A percentile compares a stretch with the other conserved stretches of the same genome.
phyloP scores from a whole-genome alignment of 2,113 vertebrate genomes.

The Pogonocichla stellata region DNA sequence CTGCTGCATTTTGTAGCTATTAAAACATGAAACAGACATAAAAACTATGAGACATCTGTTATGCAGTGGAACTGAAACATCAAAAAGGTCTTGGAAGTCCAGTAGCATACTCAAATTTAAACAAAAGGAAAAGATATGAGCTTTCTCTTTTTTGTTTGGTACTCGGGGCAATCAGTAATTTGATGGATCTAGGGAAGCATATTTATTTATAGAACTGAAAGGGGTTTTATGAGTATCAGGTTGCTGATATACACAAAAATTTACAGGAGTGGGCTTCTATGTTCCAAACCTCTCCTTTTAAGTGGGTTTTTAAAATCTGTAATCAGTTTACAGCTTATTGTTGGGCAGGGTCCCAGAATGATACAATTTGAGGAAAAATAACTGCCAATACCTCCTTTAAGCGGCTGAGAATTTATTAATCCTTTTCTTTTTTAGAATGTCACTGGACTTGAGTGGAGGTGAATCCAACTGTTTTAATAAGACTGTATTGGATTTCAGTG shows the following conservation, averaged over 20 bases:
- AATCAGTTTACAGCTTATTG: neutral
- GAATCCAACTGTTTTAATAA: neutral
- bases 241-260: neutral
- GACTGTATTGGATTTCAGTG: neutral
- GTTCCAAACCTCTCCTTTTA: neutral
- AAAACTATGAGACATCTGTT: neutral
- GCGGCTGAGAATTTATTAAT: neutral
- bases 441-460: neutral
- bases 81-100: neutral
- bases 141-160: neutral
- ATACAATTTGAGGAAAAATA: neutral
- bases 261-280: neutral
- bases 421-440: neutral
- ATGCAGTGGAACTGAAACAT: neutral
- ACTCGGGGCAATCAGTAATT: neutral
- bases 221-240: neutral
- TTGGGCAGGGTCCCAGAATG: neutral
- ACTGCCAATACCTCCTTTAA: neutral
- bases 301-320: neutral
- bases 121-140: neutral
- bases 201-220: neutral
- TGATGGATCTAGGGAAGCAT: neutral
- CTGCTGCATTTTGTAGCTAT: neutral
- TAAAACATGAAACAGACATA: neutral
- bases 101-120: neutral